Percentiles rank a stretch among this genome's conserved stretches.
These are phyloP conservation scores for Zaprionus inermis DNA, from an alignment of 1,140 invertebrate species.

Conservation along the genomic window DNA sequence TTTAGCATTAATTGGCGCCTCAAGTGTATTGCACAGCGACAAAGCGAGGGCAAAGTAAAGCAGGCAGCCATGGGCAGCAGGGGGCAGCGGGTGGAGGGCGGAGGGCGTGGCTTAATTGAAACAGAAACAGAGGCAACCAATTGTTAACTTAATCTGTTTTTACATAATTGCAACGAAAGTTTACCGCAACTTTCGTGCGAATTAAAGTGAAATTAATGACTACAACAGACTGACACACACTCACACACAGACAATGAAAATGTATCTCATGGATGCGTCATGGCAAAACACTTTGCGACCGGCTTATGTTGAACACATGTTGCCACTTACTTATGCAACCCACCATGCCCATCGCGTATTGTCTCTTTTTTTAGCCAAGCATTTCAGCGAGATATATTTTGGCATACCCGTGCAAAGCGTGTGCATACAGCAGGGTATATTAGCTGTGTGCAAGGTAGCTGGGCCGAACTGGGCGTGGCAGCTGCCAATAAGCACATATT, in stretches of 20 bases:
- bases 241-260: not conserved
- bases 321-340: conserved; percentile 11
- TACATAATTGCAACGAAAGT: conserved; percentile 64
- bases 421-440: not conserved
- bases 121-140: not conserved
- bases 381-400: not conserved
- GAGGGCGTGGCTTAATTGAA: not conserved
- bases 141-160: conserved; percentile 9
- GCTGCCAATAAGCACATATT: not conserved
- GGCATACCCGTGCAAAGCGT: not conserved
- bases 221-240: not conserved
- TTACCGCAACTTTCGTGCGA: conserved; percentile 41
- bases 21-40: conserved; percentile 18
- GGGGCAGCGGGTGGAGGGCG: not conserved
- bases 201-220: conserved; percentile 66
- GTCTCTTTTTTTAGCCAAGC: not conserved
- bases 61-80: not conserved
- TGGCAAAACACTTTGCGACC: conserved; percentile 30
- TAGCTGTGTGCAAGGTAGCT: not conserved
- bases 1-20: conserved; percentile 8
- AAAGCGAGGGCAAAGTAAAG: not conserved
- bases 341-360: conserved; percentile 1
- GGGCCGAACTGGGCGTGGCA: not conserved
- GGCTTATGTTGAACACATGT: conserved; percentile 28
- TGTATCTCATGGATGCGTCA: conserved; percentile 50